Evolutionary conservation across 2,113 vertebrate species (phyloP).

Genomic region (Phylloscopus trochilus): DNA sequence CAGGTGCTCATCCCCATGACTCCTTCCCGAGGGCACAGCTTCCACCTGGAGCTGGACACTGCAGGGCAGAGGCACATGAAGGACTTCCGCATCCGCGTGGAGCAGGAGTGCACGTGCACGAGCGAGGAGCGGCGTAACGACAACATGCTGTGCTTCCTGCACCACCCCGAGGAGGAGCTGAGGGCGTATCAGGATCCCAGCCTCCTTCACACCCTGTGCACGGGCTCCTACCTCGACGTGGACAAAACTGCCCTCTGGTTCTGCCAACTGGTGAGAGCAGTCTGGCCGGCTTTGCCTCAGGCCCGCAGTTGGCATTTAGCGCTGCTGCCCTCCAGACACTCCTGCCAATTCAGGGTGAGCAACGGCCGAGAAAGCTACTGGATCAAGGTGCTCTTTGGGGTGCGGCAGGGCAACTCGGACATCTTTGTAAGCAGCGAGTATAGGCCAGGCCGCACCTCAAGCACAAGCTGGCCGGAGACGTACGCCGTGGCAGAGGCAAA

Average conservation of each 20-base stretch:
- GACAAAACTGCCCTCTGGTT: neutral
- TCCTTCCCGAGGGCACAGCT: too few relatives aligned
- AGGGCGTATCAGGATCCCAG: too few relatives aligned
- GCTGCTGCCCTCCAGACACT: neutral
- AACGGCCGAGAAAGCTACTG: neutral
- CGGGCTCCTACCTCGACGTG: too few relatives aligned
- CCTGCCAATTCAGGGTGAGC: neutral
- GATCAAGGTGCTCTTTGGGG: neutral
- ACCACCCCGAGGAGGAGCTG: too few relatives aligned
- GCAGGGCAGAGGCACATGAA: too few relatives aligned
- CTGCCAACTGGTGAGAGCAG: neutral
- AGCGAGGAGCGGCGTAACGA: neutral
- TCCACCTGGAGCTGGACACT: too few relatives aligned
- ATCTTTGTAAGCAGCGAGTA: neutral
- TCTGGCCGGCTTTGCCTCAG: neutral
- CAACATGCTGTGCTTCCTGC: too few relatives aligned
- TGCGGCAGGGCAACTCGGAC: neutral
- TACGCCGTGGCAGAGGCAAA: too few relatives aligned
- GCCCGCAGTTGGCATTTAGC: neutral
- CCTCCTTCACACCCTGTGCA: too few relatives aligned
- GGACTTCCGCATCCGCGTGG: neutral
- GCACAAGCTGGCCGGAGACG: too few relatives aligned
- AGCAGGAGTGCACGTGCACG: neutral
- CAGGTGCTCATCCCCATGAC: too few relatives aligned
- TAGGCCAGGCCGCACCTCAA: too few relatives aligned